Conservation (phyloP, 1,140 invertebrate genomes). For the Heterodera carotae region DNA sequence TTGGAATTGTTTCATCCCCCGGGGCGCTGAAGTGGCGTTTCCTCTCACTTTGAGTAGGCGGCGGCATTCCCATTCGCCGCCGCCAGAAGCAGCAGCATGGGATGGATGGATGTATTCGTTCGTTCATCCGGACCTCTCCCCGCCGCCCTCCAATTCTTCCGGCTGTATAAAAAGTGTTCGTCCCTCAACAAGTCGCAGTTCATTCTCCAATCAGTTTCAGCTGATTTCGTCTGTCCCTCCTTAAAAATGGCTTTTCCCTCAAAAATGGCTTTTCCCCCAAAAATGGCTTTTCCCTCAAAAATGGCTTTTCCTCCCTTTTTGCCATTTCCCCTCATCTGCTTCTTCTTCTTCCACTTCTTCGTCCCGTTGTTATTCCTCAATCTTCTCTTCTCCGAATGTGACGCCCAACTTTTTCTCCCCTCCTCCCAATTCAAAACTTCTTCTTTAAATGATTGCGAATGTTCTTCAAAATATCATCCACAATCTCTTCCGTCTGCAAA, state of each 20-base stretch:
- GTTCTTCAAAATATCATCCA: background rate
- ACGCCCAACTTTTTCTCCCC: background rate
- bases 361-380: background rate
- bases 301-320: background rate
- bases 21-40: background rate
- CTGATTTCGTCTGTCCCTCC: too few species aligned
- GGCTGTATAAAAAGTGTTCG: background rate
- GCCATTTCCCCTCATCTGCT: too few species aligned
- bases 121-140: conserved; percentile 8
- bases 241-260: too few species aligned
- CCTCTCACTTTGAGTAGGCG: background rate
- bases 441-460: background rate
- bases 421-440: background rate
- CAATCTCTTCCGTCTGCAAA: background rate
- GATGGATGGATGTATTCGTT: too few species aligned
- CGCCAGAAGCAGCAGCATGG: too few species aligned
- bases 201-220: too few species aligned
- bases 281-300: too few species aligned
- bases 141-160: background rate
- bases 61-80: too few species aligned
- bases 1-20: background rate
- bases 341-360: too few species aligned
- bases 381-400: background rate
- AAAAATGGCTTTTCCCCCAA: too few species aligned
- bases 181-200: background rate